phyloP scores from a whole-genome alignment of 2,888 invertebrate species.

The Enoplolaimus lenunculus region DNA sequence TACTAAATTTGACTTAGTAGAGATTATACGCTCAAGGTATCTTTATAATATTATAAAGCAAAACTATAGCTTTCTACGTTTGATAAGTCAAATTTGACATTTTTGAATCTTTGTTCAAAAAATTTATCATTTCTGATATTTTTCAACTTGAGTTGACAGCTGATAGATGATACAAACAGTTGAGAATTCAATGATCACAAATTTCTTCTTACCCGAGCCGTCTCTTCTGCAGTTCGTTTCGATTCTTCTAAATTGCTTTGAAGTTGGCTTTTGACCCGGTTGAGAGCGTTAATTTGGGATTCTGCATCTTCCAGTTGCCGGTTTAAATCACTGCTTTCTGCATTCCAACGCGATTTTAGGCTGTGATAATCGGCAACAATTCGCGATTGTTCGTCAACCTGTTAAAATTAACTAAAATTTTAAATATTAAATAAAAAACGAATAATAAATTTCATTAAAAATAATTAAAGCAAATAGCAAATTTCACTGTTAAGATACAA shows the following conservation, averaged over 20 bases:
- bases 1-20: too few species aligned
- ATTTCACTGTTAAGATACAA: not conserved
- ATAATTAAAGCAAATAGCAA: not conserved
- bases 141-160: too few species aligned
- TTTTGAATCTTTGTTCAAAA: too few species aligned
- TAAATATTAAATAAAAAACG: too few species aligned
- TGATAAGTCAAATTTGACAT: too few species aligned
- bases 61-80: too few species aligned
- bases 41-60: too few species aligned
- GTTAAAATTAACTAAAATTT: not conserved
- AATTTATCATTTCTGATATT: too few species aligned
- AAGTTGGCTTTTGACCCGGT: conserved; percentile 76
- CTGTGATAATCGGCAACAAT: conserved; percentile 73
- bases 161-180: too few species aligned
- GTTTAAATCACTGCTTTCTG: conserved; percentile 90
- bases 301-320: conserved; percentile 97
- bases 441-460: not conserved
- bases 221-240: conserved; percentile 90
- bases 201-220: conserved; percentile 50
- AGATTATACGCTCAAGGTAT: too few species aligned
- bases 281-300: conserved; percentile 80
- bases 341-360: conserved; percentile 81
- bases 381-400: conserved; percentile 80
- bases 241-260: conserved; percentile 87
- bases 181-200: too few species aligned